Conservation (phyloP, 1,140 invertebrate genomes). For the Rhagoletis zephyria region DNA sequence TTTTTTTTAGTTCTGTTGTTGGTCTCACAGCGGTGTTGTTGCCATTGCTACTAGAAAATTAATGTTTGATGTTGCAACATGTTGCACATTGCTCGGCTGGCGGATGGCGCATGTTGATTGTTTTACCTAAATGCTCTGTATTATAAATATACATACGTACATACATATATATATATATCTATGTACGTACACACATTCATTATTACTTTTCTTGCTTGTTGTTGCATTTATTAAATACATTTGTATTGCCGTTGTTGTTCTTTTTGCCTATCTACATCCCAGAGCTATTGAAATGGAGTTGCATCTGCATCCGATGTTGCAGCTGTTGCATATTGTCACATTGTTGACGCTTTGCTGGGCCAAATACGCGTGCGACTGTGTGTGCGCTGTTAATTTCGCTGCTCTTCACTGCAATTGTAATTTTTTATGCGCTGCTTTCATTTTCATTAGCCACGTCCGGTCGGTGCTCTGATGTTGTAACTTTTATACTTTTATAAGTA, state of each 20-base stretch:
- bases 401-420: slow-evolving; percentile 25
- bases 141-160: background rate
- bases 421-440: slow-evolving; percentile 37
- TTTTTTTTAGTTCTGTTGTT: slow-evolving; percentile 10
- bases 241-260: too few species aligned
- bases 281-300: background rate
- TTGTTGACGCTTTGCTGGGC: slow-evolving; percentile 22
- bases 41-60: slow-evolving; percentile 38
- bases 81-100: slow-evolving; percentile 4
- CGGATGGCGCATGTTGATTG: slow-evolving; percentile 19
- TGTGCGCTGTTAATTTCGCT: slow-evolving; percentile 1
- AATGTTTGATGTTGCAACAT: slow-evolving; percentile 52
- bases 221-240: too few species aligned
- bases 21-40: background rate
- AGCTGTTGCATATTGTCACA: slow-evolving; percentile 49
- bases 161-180: background rate
- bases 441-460: slow-evolving; percentile 51
- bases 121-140: slow-evolving; percentile 25
- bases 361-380: background rate
- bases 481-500: background rate
- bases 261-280: too few species aligned
- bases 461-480: background rate
- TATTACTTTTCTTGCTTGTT: background rate
- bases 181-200: background rate
- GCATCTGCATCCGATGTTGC: slow-evolving; percentile 39